These are phyloP conservation scores for Halichoerus grypus DNA, from an alignment of 2,113 vertebrate species.

Conservation along the genomic window DNA sequence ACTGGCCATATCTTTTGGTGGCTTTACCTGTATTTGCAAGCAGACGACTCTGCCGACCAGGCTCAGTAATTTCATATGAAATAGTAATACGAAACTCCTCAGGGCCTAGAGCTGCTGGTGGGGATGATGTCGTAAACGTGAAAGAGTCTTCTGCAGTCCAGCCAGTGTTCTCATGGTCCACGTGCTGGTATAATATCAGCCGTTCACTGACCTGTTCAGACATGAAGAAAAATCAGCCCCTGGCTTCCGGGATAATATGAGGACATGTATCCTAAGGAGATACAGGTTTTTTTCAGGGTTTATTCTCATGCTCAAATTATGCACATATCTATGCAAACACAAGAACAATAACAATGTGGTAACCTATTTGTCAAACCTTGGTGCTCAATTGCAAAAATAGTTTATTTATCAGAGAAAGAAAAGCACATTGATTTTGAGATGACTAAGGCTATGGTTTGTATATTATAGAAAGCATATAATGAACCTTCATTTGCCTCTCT, in stretches of 20 bases:
- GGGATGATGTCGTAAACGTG: constrained; percentile 89
- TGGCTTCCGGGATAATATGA: not conserved
- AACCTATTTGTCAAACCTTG: not conserved
- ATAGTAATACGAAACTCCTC: constrained; percentile 91
- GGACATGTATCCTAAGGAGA: not conserved
- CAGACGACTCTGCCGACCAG: constrained; percentile 88
- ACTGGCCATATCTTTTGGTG: not conserved
- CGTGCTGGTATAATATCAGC: constrained; percentile 90
- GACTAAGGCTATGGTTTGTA: not conserved
- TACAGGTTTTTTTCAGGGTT: not conserved
- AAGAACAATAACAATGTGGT: not conserved
- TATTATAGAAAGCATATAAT: not conserved
- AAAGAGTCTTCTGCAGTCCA: constrained; percentile 93
- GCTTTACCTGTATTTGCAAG: constrained; percentile 93
- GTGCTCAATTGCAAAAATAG: not conserved
- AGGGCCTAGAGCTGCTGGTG: constrained; percentile 89
- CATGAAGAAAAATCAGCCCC: not conserved
- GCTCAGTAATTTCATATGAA: constrained; percentile 91
- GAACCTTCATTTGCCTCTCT: not conserved
- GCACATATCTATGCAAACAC: not conserved
- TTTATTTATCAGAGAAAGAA: constrained; percentile 1
- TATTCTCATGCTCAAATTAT: not conserved
- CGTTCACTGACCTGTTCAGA: constrained; percentile 89
- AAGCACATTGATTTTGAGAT: not conserved
- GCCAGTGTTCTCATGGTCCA: constrained; percentile 81